Percentiles rank a stretch among this genome's conserved stretches.
Conservation (phyloP, 2,797 vertebrate species). For the Sorex maritimensis region DNA sequence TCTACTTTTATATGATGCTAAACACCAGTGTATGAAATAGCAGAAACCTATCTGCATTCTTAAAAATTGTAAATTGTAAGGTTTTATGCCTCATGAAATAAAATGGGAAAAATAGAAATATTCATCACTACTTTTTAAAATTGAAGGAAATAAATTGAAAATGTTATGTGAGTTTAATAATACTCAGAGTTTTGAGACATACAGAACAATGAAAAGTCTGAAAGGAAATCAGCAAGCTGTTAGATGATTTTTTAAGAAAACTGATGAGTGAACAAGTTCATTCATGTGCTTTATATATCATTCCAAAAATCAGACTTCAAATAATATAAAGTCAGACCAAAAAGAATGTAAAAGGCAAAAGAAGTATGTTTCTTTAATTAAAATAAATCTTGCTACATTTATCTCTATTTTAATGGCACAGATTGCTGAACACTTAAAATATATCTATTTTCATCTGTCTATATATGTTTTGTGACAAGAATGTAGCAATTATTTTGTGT, state of each 20-base stretch:
- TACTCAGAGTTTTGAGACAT: not conserved
- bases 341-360: not conserved
- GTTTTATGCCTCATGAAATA: conserved; percentile 46
- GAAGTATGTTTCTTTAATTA: not conserved
- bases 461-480: not conserved
- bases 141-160: conserved; percentile 38
- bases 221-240: conserved; percentile 28
- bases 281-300: not conserved
- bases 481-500: not conserved
- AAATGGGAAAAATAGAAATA: conserved; percentile 33
- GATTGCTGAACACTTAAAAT: conserved; percentile 32
- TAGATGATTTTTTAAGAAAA: not conserved
- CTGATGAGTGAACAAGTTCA: not conserved
- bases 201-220: conserved; percentile 36
- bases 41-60: not conserved
- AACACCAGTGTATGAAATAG: conserved; percentile 39
- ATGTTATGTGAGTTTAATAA: not conserved
- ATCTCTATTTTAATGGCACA: not conserved
- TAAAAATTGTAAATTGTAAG: conserved; percentile 37
- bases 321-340: conserved; percentile 27
- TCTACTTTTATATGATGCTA: conserved; percentile 1
- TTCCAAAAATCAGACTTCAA: conserved; percentile 49
- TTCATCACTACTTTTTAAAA: conserved; percentile 42
- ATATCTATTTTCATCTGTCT: not conserved
- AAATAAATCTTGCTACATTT: not conserved